Evolutionary conservation across 2,888 invertebrate genomes (phyloP), one percentile per base, ranked within the genome.

Genomic region (Dastarcus helophoroides): DNA sequence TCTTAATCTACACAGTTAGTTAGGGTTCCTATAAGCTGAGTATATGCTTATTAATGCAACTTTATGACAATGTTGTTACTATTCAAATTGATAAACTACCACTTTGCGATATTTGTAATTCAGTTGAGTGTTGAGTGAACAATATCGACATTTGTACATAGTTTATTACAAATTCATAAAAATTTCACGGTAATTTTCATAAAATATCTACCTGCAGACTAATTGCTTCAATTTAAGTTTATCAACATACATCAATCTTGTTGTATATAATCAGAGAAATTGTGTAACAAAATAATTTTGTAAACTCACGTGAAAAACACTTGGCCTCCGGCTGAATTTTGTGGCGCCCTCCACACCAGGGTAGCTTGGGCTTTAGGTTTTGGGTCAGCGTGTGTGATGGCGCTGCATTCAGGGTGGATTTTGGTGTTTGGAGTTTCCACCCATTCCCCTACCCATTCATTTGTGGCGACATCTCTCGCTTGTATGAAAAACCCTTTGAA

Each of bases 401-500:
- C 75, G 26, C 81, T 73, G 54, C 84, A 85, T 57, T 84, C 84
- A 0, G 80, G 76, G 48, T 82, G 79, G 3, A 73, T 64, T 43
- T 79, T 83, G 2, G 81, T 80, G 53, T 83, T 82, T 1, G 76
- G 73, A 1, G 79, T 74, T 40, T 73, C 69, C 37, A 74, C 69
- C 78, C 80, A 84, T 22, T 69, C 63, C 2, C 84, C 84, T 26
- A 83, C 65, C 84, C 84, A 85, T 38, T 76, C 68, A 50, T 82
- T 69, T 1, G 73, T 71, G 35, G 72, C 67, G 6, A 67, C 71
- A 44, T 84, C 82, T 22, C 84, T 73, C 1, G 81, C 84, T 63
- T 85, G 85, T 25, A 85, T 62, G 59, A 85, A 81, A 67, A 84
- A 85, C n/a, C 85, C 84, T 46, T 81, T 78, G 63, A 85, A 84